A percentile compares a stretch with the other conserved stretches of the same genome.
phyloP scores from a whole-genome alignment of 1,140 invertebrate species.

The Philaenus spumarius region DNA sequence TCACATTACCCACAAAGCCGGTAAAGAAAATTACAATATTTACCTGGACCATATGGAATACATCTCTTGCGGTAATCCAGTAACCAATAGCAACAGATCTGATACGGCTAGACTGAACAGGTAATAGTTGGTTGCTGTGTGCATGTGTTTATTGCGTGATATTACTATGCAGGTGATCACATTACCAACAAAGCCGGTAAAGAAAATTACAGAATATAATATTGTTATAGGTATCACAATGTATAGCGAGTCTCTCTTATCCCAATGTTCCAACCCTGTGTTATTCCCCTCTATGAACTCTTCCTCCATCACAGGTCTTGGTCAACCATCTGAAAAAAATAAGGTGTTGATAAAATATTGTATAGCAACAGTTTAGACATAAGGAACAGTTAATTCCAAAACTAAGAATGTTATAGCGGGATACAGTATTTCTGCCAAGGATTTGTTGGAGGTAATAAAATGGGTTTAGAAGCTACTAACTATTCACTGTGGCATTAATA shows the following conservation, averaged over 20 bases:
- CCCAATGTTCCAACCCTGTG: conserved; percentile 28
- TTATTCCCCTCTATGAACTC: conserved; percentile 67
- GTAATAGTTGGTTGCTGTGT: conserved; percentile 78
- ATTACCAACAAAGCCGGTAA: conserved; percentile 79
- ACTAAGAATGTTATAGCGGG: too few relatives aligned
- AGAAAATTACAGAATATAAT: conserved; percentile 68
- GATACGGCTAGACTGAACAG: conserved; percentile 82
- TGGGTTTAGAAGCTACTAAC: too few relatives aligned
- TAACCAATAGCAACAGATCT: conserved; percentile 73
- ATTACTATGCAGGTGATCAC: conserved; percentile 81
- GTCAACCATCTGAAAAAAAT: neutral
- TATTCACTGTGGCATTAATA: too few relatives aligned
- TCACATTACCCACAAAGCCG: too few relatives aligned
- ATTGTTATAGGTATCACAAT: conserved; percentile 56
- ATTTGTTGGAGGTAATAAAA: too few relatives aligned
- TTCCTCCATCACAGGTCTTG: conserved; percentile 33
- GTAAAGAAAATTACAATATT: too few relatives aligned
- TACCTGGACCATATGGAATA: conserved; percentile 69
- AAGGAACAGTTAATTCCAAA: too few relatives aligned
- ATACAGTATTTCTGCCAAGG: too few relatives aligned
- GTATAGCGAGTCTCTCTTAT: conserved; percentile 43
- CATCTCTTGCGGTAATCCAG: conserved; percentile 68
- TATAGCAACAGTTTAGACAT: too few relatives aligned
- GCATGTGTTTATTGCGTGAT: conserved; percentile 70
- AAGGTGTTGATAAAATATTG: too few relatives aligned